Conservation (phyloP, 2,888 invertebrate species). For the Toxonevra muliebris region DNA sequence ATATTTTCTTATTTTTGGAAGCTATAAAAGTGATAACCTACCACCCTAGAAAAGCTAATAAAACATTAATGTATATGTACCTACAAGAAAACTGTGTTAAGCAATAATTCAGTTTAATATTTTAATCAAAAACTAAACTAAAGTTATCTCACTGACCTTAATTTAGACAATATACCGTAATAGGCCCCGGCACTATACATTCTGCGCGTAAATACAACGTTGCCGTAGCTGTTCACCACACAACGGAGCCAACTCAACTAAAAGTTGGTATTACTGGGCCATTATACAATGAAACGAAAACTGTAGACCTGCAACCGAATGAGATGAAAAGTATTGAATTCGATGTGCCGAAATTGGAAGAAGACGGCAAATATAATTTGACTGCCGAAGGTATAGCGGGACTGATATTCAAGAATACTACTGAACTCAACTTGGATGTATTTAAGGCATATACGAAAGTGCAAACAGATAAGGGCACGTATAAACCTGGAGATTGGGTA, state of each 20-base stretch:
- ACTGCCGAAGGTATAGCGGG: conserved; percentile 78
- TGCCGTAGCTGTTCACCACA: conserved; percentile 71
- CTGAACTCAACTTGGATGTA: conserved; percentile 72
- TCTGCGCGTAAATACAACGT: conserved; percentile 86
- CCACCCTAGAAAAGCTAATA: too few species aligned
- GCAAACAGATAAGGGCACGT: conserved; percentile 91
- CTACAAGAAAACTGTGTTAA: too few species aligned
- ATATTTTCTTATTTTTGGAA: too few species aligned
- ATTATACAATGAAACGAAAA: conserved; percentile 50
- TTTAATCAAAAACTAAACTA: too few species aligned
- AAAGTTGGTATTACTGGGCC: conserved; percentile 57
- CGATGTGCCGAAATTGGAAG: conserved; percentile 47
- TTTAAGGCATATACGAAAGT: conserved; percentile 71
- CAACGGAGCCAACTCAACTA: conserved; percentile 47
- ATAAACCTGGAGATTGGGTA: conserved; percentile 85
- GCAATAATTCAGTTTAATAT: too few species aligned
- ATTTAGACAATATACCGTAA: conserved; percentile 72
- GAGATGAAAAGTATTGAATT: conserved; percentile 51
- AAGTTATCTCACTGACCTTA: too few species aligned
- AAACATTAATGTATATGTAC: too few species aligned
- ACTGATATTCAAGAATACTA: conserved; percentile 77
- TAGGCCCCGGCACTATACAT: conserved; percentile 81
- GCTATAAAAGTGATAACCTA: too few species aligned
- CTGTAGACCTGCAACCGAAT: conserved; percentile 45
- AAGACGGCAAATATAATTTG: conserved; percentile 76